Evolutionary conservation across 2,113 vertebrate genomes (phyloP), one percentile per base, ranked within the genome.

Genomic region (Cettia cetti): DNA sequence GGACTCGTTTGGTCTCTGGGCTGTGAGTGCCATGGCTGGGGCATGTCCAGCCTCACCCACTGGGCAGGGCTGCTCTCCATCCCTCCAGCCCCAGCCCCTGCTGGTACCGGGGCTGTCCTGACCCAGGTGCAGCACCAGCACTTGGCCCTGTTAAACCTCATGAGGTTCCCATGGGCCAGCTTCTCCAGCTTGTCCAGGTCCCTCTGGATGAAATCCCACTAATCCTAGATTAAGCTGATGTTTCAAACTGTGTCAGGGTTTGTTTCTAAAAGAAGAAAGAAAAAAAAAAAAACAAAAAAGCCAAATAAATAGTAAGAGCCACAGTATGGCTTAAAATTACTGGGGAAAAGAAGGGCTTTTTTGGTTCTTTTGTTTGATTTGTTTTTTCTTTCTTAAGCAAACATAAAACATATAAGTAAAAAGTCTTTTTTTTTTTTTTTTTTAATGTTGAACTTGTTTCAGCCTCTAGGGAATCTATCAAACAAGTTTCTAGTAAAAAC

Each of bases 61-160:
- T 53, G 33, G 26, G 22, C 33, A 53, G 47, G 21, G 33, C 10
- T 61, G 33, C 39, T 53, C 33, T 53, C 15, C 9, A 23, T 23
- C 39, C 15, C 1, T 19, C 42, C 56, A 31, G 31, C 21, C 31
- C 33, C 66, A 44, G 17, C 39, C 17, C 37, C 26, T 8, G 22
- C 3, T 44, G 27, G 6, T 27, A 14, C 13, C 0, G 1, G 39
- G 13, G 2, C 4, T 52, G 27, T 2, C 27, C 39, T 33, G 17
- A 45, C 7, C 22, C 68, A 45, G 27, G 10, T 28, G 10, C 26
- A 82, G 16, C 20, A 10, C 8, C 33, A 23, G 13, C 18, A 37
- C 9, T 33, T 33, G 22, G 15, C 8, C 15, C 13, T 37, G 12
- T 52, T 45, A 53, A 77, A 69, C 8, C 2, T 15, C 28, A 12